Conservation (phyloP, 1,140 invertebrate species). For the Popillia japonica region DNA sequence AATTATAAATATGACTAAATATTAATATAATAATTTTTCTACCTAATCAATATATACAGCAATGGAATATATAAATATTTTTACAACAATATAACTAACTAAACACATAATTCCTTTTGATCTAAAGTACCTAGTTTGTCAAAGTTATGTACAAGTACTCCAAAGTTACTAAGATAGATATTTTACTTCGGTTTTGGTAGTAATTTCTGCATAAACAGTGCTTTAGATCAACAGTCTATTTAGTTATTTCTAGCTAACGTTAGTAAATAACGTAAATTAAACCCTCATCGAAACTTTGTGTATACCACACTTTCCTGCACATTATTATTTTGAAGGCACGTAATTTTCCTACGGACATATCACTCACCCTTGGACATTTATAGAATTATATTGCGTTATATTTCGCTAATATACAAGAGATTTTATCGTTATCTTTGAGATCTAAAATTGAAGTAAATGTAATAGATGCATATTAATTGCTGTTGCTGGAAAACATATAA, state of each 20-base stretch:
- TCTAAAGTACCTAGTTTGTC: constrained; percentile 1
- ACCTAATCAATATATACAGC: constrained; percentile 14
- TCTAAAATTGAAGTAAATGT: constrained; percentile 17
- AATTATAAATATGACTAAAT: constrained; percentile 32
- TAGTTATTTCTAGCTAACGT: background rate
- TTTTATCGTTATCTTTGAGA: background rate
- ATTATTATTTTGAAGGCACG: constrained; percentile 31
- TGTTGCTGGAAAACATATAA: background rate
- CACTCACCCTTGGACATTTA: constrained; percentile 5
- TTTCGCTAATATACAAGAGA: constrained; percentile 18
- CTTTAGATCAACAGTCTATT: constrained; percentile 4
- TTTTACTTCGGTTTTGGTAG: background rate
- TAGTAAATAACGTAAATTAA: constrained; percentile 2
- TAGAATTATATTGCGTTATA: background rate
- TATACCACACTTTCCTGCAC: background rate
- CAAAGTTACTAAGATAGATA: background rate
- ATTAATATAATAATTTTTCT: constrained; percentile 13
- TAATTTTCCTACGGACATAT: constrained; percentile 29
- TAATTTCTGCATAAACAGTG: background rate
- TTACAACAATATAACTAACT: constrained; percentile 21
- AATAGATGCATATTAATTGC: constrained; percentile 4
- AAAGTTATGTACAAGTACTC: background rate
- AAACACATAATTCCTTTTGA: background rate
- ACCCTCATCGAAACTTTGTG: background rate
- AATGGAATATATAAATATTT: constrained; percentile 30